A percentile compares a stretch with the other conserved stretches of the same genome.
These are phyloP conservation scores for Parnassius orleans DNA, from an alignment of 2,888 invertebrate species.

Conservation along the genomic window DNA sequence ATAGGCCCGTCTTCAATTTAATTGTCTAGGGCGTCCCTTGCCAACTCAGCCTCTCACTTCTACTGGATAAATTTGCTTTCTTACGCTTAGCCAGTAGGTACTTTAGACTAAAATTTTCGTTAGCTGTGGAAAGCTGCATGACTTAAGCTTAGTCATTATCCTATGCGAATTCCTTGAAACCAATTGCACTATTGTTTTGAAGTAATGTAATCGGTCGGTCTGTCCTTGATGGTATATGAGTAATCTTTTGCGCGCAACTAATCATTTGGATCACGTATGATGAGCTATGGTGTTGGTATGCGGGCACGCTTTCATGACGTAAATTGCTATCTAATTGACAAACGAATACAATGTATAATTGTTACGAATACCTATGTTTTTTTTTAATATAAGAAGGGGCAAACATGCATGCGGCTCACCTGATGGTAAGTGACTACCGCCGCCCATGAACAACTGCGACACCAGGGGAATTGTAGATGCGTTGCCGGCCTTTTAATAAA, in stretches of 20 bases:
- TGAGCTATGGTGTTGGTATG: constrained; percentile 36
- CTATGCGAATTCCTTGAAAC: constrained; percentile 6
- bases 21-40: no score
- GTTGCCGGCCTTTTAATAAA: no score
- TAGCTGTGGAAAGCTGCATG: background rate
- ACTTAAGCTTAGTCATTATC: constrained; percentile 11
- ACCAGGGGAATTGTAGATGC: no score
- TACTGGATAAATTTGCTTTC: no score
- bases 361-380: background rate
- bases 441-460: no score
- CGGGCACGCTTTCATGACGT: constrained; percentile 12
- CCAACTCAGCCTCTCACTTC: no score
- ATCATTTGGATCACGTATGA: constrained; percentile 36
- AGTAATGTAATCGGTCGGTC: constrained; percentile 5
- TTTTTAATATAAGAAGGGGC: no score
- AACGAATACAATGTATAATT: constrained; percentile 5
- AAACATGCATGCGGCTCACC: no score
- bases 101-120: no score
- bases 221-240: constrained; percentile 27
- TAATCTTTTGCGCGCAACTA: constrained; percentile 35
- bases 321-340: constrained; percentile 1
- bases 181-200: constrained; percentile 13
- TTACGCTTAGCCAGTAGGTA: no score
- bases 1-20: no score
- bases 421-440: no score